Conservation (phyloP, 92 coral and sea anemone species). For the Epizoanthus ramosus region DNA sequence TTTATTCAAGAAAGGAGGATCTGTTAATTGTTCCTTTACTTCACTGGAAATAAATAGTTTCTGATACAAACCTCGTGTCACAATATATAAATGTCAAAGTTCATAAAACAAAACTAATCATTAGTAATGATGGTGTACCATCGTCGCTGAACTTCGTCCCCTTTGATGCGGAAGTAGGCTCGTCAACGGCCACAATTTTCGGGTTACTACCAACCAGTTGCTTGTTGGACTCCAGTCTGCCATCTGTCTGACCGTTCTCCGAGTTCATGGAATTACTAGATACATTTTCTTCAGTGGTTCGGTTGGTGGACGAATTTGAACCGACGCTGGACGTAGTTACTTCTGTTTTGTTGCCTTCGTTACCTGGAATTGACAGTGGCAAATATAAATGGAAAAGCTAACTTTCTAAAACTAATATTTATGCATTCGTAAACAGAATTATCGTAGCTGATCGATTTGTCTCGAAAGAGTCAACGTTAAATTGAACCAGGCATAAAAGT, state of each 20-base stretch:
- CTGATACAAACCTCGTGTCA: no score
- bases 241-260: background rate
- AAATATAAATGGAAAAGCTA: no score
- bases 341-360: background rate
- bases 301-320: background rate
- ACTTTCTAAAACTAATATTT: no score
- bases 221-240: background rate
- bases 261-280: background rate
- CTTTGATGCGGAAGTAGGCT: conserved; percentile 2
- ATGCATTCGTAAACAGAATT: no score
- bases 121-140: background rate
- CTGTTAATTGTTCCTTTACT: no score
- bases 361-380: background rate
- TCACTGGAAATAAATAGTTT: no score
- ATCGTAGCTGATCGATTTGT: no score
- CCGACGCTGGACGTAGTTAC: background rate
- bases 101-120: no score
- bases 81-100: background rate
- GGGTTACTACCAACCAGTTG: background rate
- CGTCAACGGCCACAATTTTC: conserved; percentile 37
- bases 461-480: no score
- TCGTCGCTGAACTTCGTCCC: conserved; percentile 30
- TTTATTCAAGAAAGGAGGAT: no score
- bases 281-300: background rate
- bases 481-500: no score